Percentiles rank a stretch among this genome's conserved stretches.
Conservation (phyloP, 2,797 vertebrate species). For the Pseudomugil tenellus region DNA sequence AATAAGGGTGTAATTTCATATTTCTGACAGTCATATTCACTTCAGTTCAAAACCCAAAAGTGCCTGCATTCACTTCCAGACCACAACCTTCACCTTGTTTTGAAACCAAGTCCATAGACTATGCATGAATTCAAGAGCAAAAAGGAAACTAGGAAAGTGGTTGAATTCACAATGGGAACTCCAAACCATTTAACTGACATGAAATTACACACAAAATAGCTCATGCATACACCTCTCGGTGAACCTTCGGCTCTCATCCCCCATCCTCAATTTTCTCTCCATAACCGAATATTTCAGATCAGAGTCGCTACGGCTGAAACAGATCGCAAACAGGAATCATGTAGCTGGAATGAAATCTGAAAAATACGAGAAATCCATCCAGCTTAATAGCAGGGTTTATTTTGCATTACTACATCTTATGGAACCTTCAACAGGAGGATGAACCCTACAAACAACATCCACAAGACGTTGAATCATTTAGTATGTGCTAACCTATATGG, state of each 20-base stretch:
- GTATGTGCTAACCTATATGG: slow-evolving; percentile 27
- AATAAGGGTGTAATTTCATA: slow-evolving; percentile 12
- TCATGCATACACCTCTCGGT: slow-evolving; percentile 24
- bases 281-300: slow-evolving; percentile 31
- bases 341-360: slow-evolving; percentile 20
- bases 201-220: slow-evolving; percentile 53
- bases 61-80: slow-evolving; percentile 15
- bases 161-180: slow-evolving; percentile 40
- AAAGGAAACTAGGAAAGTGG: slow-evolving; percentile 34
- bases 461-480: slow-evolving; percentile 61
- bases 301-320: slow-evolving; percentile 25
- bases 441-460: slow-evolving; percentile 36
- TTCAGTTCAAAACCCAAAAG: slow-evolving; percentile 18
- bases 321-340: slow-evolving; percentile 23
- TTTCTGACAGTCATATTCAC: slow-evolving; percentile 25
- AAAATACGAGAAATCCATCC: slow-evolving; percentile 25
- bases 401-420: slow-evolving; percentile 6
- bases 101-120: slow-evolving; percentile 33
- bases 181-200: slow-evolving; percentile 41
- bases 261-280: slow-evolving; percentile 13
- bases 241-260: slow-evolving; percentile 13
- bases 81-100: slow-evolving; percentile 21
- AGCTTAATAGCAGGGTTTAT: slow-evolving; percentile 6
- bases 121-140: slow-evolving; percentile 43
- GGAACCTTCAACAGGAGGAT: slow-evolving; percentile 36